A percentile compares a stretch with the other conserved stretches of the same genome.
Conservation (phyloP, 2,888 invertebrate species). For the Prosopocoilus inquinatus region DNA sequence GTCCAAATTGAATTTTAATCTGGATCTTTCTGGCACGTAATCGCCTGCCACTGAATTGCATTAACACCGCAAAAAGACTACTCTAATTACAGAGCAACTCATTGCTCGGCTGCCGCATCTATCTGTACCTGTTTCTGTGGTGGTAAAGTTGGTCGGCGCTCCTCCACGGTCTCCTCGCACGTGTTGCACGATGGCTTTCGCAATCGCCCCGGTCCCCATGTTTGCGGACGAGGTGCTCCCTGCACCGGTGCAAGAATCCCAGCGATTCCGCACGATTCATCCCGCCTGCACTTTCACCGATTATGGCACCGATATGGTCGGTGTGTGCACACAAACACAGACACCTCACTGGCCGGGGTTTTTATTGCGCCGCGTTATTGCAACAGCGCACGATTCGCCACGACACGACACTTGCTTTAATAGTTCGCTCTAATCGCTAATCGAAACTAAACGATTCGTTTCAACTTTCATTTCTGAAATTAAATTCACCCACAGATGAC, state of each 20-base stretch:
- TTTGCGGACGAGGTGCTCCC: background rate
- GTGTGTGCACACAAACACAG: background rate
- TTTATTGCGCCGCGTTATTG: background rate
- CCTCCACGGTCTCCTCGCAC: background rate
- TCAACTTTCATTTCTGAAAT: background rate
- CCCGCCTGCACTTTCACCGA: background rate
- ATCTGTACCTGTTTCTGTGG: background rate
- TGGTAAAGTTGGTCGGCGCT: background rate
- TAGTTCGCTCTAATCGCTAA: background rate
- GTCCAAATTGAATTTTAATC: no score
- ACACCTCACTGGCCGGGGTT: background rate
- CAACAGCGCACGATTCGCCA: background rate
- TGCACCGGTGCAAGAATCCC: background rate
- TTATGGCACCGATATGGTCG: background rate
- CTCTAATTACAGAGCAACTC: no score
- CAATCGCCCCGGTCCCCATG: background rate
- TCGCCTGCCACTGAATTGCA: no score
- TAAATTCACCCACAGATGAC: background rate
- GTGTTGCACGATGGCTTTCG: background rate
- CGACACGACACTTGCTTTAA: background rate
- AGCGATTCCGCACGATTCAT: background rate
- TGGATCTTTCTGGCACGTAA: no score
- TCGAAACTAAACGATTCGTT: background rate
- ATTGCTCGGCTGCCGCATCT: no score
- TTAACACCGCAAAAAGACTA: no score